Percentiles rank a stretch among this genome's conserved stretches.
Evolutionary conservation across 2,888 invertebrate genomes (phyloP).

Genomic region (Pristionchus maxplancki): DNA sequence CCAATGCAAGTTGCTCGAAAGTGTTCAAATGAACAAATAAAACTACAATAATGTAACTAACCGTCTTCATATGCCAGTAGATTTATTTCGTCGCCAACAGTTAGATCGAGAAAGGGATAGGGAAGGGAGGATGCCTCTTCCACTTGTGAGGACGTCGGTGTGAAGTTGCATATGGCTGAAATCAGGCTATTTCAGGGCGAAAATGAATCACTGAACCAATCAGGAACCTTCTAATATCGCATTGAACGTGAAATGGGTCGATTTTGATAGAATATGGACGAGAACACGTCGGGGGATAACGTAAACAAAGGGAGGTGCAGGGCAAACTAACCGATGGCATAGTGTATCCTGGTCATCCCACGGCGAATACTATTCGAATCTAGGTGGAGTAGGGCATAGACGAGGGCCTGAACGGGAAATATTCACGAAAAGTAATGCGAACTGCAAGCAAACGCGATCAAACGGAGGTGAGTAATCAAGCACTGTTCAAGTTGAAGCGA

Average conservation of each 20-base stretch:
- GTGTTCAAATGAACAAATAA: no score
- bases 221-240: no score
- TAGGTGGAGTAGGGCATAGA: background rate
- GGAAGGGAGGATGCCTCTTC: constrained; percentile 26
- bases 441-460: background rate
- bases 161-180: constrained; percentile 47
- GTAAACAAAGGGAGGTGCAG: no score
- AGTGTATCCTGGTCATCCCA: constrained; percentile 22
- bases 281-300: no score
- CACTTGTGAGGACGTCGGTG: background rate
- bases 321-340: constrained; percentile 44
- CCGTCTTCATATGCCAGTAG: constrained; percentile 55
- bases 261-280: no score
- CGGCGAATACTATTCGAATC: background rate
- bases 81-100: constrained; percentile 54
- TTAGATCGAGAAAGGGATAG: constrained; percentile 51
- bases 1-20: no score
- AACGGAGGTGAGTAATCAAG: background rate
- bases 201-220: background rate
- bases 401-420: background rate
- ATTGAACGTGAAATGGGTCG: no score
- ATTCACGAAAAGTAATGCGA: background rate
- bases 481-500: background rate
- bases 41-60: constrained; percentile 16
- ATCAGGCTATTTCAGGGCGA: no score